Evolutionary conservation across 2,888 invertebrate species (phyloP).

Genomic region (Mesorhabditis belari): DNA sequence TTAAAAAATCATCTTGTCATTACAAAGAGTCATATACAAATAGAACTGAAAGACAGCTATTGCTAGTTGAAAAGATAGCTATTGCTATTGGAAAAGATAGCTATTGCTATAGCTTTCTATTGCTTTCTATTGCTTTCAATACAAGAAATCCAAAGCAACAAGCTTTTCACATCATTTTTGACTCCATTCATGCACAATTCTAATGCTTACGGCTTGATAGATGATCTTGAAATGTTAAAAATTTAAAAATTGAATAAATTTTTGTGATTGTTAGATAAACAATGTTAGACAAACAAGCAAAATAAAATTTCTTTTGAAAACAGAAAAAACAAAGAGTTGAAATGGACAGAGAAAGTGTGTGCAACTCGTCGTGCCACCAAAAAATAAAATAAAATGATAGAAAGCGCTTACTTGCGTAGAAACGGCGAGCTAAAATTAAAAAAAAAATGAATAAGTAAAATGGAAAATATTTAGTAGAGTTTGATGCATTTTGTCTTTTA

Average conservation of each 20-base stretch:
- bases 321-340: neutral
- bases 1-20: too few relatives aligned
- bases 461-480: too few relatives aligned
- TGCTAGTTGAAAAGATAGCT: too few relatives aligned
- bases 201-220: neutral
- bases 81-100: too few relatives aligned
- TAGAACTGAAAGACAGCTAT: too few relatives aligned
- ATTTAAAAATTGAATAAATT: neutral
- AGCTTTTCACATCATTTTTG: too few relatives aligned
- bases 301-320: neutral
- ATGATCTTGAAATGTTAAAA: neutral
- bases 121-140: too few relatives aligned
- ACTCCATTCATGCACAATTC: neutral
- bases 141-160: too few relatives aligned
- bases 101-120: too few relatives aligned
- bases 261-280: neutral
- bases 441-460: constrained; percentile 9
- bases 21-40: too few relatives aligned
- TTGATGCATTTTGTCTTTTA: too few relatives aligned
- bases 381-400: neutral
- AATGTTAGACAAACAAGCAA: neutral
- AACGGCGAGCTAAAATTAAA: constrained; percentile 52
- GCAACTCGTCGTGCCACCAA: neutral
- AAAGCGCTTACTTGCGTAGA: constrained; percentile 49
- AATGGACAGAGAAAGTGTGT: neutral